Percentiles rank a stretch among this genome's conserved stretches.
phyloP scores from a whole-genome alignment of 1,140 invertebrate genomes.

The Calosoma granatense region DNA sequence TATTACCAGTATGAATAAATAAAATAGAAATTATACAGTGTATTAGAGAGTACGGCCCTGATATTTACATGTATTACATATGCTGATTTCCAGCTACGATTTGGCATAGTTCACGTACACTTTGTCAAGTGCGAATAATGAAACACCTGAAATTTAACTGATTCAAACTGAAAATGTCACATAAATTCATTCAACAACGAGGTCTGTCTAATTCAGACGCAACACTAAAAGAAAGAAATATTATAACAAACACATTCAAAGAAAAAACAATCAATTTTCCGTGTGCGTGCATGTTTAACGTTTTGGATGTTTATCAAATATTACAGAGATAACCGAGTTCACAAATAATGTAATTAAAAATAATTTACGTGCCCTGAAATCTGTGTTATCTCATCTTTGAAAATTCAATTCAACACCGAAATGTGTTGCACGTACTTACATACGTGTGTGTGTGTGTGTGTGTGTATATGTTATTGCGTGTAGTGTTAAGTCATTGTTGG shows the following conservation, averaged over 20 bases:
- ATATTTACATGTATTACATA: neutral
- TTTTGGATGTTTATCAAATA: neutral
- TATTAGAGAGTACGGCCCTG: too few relatives aligned
- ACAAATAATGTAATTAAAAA: slow-evolving; percentile 5
- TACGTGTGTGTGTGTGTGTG: neutral
- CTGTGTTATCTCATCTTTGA: neutral
- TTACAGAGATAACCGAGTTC: neutral
- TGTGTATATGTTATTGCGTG: neutral
- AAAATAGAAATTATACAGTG: too few relatives aligned
- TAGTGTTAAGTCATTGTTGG: neutral
- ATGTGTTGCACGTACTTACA: neutral
- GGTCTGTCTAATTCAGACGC: neutral
- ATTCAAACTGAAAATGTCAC: neutral
- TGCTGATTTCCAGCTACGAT: neutral
- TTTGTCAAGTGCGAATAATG: neutral
- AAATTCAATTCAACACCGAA: neutral
- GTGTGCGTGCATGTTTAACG: neutral
- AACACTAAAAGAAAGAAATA: neutral
- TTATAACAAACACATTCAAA: neutral
- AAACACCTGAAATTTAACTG: slow-evolving; percentile 6
- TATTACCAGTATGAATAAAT: too few relatives aligned
- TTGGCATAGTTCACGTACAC: neutral
- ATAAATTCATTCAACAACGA: neutral
- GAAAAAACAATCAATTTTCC: slow-evolving; percentile 1
- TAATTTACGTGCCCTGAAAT: neutral